phyloP scores from a whole-genome alignment of 2,888 invertebrate genomes.

The Microctonus brassicae region DNA sequence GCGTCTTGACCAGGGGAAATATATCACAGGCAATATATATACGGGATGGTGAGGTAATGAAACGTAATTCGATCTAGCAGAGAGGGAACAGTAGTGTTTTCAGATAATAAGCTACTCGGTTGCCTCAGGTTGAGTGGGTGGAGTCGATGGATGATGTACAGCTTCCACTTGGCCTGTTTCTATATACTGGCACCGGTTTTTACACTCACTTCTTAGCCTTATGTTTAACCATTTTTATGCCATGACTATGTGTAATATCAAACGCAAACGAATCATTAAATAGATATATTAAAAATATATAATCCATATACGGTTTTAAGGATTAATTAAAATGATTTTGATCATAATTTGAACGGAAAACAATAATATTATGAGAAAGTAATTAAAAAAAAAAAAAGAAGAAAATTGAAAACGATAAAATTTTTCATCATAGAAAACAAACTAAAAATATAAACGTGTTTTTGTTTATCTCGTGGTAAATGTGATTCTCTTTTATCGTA shows the following conservation, averaged over 20 bases:
- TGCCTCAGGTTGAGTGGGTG: conserved; percentile 46
- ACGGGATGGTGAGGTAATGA: neutral
- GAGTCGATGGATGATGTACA: conserved; percentile 47
- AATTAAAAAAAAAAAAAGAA: neutral
- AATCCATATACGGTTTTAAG: neutral
- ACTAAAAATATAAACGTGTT: conserved; percentile 6
- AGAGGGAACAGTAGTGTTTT: conserved; percentile 43
- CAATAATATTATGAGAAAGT: too few species aligned
- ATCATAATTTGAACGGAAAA: neutral
- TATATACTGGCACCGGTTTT: conserved; percentile 32
- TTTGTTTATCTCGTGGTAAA: conserved; percentile 2
- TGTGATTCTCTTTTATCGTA: conserved; percentile 17
- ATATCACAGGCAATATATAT: neutral
- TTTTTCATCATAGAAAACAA: too few species aligned
- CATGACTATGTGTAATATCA: neutral
- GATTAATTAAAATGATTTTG: neutral
- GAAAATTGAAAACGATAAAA: neutral
- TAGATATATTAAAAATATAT: neutral
- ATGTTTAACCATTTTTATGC: conserved; percentile 3
- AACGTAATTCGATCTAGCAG: conserved; percentile 36
- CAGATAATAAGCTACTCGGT: conserved; percentile 44
- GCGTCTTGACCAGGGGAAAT: neutral
- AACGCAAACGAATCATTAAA: neutral
- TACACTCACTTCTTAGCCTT: conserved; percentile 1
- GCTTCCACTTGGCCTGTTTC: conserved; percentile 44